Percentiles rank a stretch among this genome's conserved stretches.
These are phyloP conservation scores for Remorina albescens DNA, from an alignment of 2,797 vertebrate species.

Conservation along the genomic window DNA sequence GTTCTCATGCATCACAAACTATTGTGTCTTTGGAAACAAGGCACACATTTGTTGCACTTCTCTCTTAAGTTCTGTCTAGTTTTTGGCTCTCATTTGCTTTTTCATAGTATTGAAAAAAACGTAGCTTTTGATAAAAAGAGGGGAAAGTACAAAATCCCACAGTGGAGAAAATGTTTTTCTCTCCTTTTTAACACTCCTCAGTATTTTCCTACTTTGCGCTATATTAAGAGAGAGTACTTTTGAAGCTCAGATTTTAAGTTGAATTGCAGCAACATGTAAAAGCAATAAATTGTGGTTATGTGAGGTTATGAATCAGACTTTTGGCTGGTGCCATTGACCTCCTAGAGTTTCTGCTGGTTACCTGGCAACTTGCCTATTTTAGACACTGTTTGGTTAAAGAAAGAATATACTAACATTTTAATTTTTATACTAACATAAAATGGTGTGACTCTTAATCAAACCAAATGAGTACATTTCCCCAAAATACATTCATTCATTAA, in stretches of 20 bases:
- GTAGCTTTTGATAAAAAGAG: slow-evolving; percentile 22
- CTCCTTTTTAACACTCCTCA: background rate
- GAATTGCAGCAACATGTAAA: background rate
- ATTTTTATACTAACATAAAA: background rate
- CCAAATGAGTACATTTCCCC: background rate
- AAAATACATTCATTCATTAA: background rate
- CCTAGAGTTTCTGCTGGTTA: background rate
- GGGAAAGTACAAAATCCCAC: background rate
- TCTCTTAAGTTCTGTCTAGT: background rate
- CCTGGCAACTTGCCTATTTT: background rate
- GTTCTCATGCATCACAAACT: slow-evolving; percentile 41
- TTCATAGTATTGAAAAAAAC: slow-evolving; percentile 3
- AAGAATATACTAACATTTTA: background rate
- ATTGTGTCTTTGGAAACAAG: slow-evolving; percentile 35
- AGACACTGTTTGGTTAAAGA: background rate
- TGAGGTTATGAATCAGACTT: slow-evolving; percentile 3
- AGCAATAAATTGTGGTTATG: background rate
- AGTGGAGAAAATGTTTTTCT: background rate
- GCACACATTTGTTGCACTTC: slow-evolving; percentile 10
- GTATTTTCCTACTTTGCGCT: background rate
- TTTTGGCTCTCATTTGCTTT: background rate
- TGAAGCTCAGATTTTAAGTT: background rate
- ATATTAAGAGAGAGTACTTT: background rate
- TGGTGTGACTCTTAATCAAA: background rate
- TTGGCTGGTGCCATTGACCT: background rate